Conservation (phyloP, 2,113 vertebrate genomes). For the Todiramphus chloris region DNA sequence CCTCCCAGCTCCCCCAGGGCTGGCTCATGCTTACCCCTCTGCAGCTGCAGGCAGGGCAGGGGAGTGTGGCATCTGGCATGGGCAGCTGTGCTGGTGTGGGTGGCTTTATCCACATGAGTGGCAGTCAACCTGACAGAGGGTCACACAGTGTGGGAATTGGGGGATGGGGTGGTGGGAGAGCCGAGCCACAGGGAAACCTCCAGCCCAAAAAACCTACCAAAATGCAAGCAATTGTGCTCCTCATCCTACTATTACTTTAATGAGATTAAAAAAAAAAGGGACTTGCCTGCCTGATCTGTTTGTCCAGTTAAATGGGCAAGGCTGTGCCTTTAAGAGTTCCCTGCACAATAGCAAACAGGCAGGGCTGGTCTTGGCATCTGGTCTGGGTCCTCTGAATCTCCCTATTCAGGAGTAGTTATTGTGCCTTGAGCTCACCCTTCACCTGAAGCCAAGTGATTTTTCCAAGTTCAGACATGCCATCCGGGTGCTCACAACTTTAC, state of each 20-base stretch:
- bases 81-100: neutral
- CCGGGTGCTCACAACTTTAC: neutral
- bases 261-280: neutral
- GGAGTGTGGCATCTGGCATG: accelerated
- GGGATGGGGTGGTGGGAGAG: neutral
- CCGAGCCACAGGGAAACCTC: neutral
- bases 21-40: neutral
- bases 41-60: neutral
- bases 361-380: slow-evolving; percentile 10
- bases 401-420: neutral
- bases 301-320: neutral
- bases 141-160: neutral
- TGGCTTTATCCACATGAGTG: neutral
- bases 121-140: neutral
- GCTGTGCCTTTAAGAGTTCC: neutral
- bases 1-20: neutral
- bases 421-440: neutral
- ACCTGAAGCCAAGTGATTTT: neutral
- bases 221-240: neutral
- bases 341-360: neutral
- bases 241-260: neutral
- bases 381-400: neutral
- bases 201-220: neutral
- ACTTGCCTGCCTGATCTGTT: neutral
- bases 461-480: neutral